phyloP scores from a whole-genome alignment of 2,888 invertebrate genomes.

The Aradus depressus region DNA sequence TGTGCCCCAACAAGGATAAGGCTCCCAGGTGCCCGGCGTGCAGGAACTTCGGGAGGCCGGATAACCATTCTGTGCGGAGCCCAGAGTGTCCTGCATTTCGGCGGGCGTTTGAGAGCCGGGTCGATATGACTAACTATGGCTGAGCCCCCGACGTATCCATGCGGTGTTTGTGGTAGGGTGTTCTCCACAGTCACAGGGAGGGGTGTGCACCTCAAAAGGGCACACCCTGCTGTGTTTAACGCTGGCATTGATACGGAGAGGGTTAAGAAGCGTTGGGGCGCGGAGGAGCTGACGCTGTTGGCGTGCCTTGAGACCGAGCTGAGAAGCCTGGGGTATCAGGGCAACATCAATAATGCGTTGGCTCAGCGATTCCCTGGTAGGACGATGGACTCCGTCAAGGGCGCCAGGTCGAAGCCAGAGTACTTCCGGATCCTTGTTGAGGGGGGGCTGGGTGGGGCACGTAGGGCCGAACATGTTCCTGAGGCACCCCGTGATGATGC shows the following conservation, averaged over 20 bases:
- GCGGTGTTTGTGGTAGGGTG: not conserved
- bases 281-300: not conserved
- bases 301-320: not conserved
- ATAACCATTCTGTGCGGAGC: too few species aligned
- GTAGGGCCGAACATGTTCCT: not conserved
- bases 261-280: not conserved
- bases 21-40: too few species aligned
- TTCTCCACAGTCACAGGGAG: not conserved
- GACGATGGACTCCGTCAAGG: not conserved
- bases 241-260: not conserved
- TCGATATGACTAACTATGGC: not conserved
- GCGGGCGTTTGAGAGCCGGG: not conserved
- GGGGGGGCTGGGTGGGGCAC: too few species aligned
- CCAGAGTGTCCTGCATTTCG: not conserved
- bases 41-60: too few species aligned
- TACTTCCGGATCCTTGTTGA: not conserved
- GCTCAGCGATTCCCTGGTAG: not conserved
- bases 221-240: not conserved
- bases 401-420: not conserved
- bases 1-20: too few species aligned
- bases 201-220: not conserved
- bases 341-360: not conserved
- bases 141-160: not conserved
- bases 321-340: not conserved
- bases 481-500: not conserved